Conservation (phyloP, 2,797 vertebrate genomes). For the Mus caroli region DNA sequence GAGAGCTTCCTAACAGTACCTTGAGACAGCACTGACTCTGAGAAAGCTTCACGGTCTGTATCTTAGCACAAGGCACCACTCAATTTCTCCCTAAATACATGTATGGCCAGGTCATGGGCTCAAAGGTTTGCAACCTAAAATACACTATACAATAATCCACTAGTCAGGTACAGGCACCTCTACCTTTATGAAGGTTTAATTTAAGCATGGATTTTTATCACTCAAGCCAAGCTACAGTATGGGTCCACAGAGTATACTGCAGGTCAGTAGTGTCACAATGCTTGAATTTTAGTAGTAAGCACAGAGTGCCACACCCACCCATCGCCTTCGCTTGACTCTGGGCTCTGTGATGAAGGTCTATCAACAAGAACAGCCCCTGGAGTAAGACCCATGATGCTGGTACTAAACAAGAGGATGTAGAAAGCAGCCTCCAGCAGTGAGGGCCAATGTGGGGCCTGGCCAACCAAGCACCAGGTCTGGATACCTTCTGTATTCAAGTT, state of each 20-base stretch:
- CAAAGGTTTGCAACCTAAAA: neutral
- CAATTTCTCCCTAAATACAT: neutral
- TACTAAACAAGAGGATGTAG: neutral
- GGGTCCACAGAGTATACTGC: too few species aligned
- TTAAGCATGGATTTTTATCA: fast-evolving
- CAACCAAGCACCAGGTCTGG: neutral
- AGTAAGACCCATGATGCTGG: fast-evolving
- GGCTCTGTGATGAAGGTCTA: neutral
- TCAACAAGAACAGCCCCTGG: neutral
- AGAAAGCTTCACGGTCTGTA: neutral
- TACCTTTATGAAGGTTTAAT: neutral
- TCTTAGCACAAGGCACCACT: neutral
- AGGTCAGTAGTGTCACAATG: neutral
- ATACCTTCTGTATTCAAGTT: neutral
- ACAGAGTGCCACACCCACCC: neutral
- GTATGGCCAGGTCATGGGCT: neutral
- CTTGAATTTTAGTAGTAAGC: neutral
- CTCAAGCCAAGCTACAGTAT: neutral
- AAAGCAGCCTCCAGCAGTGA: neutral
- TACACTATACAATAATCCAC: neutral
- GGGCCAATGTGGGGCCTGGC: neutral
- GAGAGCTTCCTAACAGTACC: fast-evolving
- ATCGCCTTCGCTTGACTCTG: neutral
- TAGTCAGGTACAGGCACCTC: neutral
- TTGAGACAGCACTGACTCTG: neutral